Percentiles rank a stretch among this genome's conserved stretches.
Conservation (phyloP, 2,797 vertebrate species). For the Enteromius treurensis region DNA sequence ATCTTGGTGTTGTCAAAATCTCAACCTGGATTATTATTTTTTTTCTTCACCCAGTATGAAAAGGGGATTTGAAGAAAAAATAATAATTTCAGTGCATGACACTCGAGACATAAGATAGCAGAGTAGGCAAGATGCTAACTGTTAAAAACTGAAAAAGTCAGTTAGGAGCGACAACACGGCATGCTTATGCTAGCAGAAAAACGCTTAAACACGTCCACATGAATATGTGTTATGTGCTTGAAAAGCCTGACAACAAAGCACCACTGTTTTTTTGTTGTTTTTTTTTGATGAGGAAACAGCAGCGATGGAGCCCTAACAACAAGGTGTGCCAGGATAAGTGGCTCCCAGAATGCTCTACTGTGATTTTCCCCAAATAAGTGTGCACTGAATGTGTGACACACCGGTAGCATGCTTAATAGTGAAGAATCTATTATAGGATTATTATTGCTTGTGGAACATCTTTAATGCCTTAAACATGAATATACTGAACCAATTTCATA, state of each 20-base stretch:
- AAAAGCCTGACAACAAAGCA: slow-evolving; percentile 81
- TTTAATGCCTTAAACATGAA: background rate
- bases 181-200: slow-evolving; percentile 84
- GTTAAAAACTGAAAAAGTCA: slow-evolving; percentile 64
- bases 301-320: slow-evolving; percentile 48
- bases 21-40: slow-evolving; percentile 72
- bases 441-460: background rate
- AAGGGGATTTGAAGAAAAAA: slow-evolving; percentile 57
- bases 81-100: slow-evolving; percentile 51
- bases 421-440: slow-evolving; percentile 5
- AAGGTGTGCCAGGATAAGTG: slow-evolving; percentile 53
- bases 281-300: slow-evolving; percentile 73
- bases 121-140: slow-evolving; percentile 48
- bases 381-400: slow-evolving; percentile 24
- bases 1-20: slow-evolving; percentile 63
- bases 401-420: slow-evolving; percentile 19
- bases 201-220: slow-evolving; percentile 77
- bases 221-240: slow-evolving; percentile 76
- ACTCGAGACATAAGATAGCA: slow-evolving; percentile 44
- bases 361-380: slow-evolving; percentile 58
- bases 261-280: slow-evolving; percentile 51
- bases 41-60: slow-evolving; percentile 56
- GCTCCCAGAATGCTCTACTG: slow-evolving; percentile 63
- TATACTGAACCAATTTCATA: background rate
- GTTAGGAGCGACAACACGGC: slow-evolving; percentile 66